A percentile compares a stretch with the other conserved stretches of the same genome.
These are phyloP conservation scores for Lacerta viridis DNA, from an alignment of 2,797 vertebrate species.

Conservation along the genomic window DNA sequence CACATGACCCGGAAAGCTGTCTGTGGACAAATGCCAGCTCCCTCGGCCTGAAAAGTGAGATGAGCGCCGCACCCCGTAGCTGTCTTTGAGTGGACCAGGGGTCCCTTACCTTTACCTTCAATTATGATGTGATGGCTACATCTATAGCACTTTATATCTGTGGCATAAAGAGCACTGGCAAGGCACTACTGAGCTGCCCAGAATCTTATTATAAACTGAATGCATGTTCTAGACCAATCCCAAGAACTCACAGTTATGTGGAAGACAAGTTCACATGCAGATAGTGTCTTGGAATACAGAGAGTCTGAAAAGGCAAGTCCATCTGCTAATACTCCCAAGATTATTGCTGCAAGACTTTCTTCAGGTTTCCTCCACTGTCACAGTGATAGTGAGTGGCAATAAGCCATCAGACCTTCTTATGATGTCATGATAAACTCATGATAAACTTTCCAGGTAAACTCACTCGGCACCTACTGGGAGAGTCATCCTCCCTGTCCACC, in stretches of 20 bases:
- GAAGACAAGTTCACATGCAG: background rate
- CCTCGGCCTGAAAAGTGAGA: too few species aligned
- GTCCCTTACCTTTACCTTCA: background rate
- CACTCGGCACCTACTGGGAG: background rate
- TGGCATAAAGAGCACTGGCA: background rate
- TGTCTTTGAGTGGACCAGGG: too few species aligned
- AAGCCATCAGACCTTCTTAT: background rate
- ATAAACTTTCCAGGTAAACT: background rate
- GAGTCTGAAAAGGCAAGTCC: slow-evolving; percentile 21
- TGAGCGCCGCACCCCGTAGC: too few species aligned
- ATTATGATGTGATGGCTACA: background rate
- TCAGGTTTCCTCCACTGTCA: background rate
- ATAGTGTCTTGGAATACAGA: background rate
- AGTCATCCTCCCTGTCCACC: too few species aligned
- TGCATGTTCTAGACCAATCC: background rate
- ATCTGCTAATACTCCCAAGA: background rate
- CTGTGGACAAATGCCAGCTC: too few species aligned
- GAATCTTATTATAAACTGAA: background rate
- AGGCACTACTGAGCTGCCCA: background rate
- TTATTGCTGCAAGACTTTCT: background rate
- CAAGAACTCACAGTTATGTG: background rate
- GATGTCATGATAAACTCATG: background rate
- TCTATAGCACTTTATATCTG: background rate
- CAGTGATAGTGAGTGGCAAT: too few species aligned
- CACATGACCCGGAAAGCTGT: too few species aligned